A percentile compares a stretch with the other conserved stretches of the same genome.
These are phyloP conservation scores for Rhimphoctona megacephalus DNA, from an alignment of 2,888 invertebrate genomes.

Conservation along the genomic window DNA sequence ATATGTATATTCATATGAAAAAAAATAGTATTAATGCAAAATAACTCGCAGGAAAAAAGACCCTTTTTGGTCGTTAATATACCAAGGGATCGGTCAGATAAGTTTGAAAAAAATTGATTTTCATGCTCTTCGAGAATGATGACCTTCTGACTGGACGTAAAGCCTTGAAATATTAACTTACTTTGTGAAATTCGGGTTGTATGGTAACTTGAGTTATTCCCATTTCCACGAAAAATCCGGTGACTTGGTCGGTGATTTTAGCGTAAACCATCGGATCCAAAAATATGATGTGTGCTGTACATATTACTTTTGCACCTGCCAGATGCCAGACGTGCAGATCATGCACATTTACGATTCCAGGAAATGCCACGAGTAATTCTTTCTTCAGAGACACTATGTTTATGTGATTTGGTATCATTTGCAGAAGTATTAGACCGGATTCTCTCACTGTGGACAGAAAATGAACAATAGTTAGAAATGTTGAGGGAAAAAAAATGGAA, in stretches of 20 bases:
- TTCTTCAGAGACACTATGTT: slow-evolving; percentile 90
- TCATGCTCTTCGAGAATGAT: background rate
- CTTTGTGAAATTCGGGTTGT: slow-evolving; percentile 92
- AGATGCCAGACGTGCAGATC: slow-evolving; percentile 96
- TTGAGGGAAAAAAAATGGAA: background rate
- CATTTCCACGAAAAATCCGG: slow-evolving; percentile 91
- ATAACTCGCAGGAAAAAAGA: too few relatives aligned
- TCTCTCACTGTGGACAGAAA: slow-evolving; percentile 90
- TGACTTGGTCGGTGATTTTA: slow-evolving; percentile 87
- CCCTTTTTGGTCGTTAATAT: too few relatives aligned
- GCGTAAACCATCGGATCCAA: slow-evolving; percentile 88
- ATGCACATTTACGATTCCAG: slow-evolving; percentile 91
- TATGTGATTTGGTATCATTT: slow-evolving; percentile 96
- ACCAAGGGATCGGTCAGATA: too few relatives aligned
- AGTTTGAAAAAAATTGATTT: background rate
- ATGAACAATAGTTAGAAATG: slow-evolving; percentile 36
- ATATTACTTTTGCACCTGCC: slow-evolving; percentile 91
- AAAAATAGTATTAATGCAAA: too few relatives aligned
- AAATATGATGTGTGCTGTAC: slow-evolving; percentile 94
- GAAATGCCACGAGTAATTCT: slow-evolving; percentile 88
- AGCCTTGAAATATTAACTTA: slow-evolving; percentile 62
- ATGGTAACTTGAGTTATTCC: slow-evolving; percentile 94
- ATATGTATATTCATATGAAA: too few relatives aligned
- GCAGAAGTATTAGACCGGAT: slow-evolving; percentile 94
- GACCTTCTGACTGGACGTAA: background rate